Percentiles rank a stretch among this genome's conserved stretches.
Evolutionary conservation across 2,888 invertebrate genomes (phyloP).

Genomic region (Pseudeuparius sepicola): DNA sequence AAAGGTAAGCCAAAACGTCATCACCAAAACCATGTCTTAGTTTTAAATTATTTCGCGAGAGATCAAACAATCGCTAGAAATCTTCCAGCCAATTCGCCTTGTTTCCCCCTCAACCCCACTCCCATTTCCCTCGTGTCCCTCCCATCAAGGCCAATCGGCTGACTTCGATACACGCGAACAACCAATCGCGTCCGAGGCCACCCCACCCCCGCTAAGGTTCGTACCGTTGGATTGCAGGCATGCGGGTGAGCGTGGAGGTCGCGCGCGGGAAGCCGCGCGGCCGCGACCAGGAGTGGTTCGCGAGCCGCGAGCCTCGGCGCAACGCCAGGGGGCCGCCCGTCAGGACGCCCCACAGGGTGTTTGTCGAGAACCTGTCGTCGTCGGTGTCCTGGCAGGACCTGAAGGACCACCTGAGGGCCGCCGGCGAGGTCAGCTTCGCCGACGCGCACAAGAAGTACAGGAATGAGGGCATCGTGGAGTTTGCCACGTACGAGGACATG

Average conservation of each 20-base stretch:
- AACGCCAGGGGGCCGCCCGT: neutral
- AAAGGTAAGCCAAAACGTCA: too few species aligned
- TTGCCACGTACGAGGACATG: slow-evolving; percentile 2
- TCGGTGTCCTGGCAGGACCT: neutral
- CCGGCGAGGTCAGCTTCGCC: slow-evolving; percentile 1
- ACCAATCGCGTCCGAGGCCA: too few species aligned
- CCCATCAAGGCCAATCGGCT: too few species aligned
- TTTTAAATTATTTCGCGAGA: too few species aligned
- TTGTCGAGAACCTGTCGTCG: slow-evolving; percentile 2
- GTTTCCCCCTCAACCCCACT: too few species aligned
- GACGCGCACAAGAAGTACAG: slow-evolving; percentile 4
- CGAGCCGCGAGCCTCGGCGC: neutral
- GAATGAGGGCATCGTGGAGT: slow-evolving; percentile 4
- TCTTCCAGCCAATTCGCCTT: too few species aligned
- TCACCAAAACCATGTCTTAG: too few species aligned
- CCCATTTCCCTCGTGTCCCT: too few species aligned
- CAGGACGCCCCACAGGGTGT: neutral
- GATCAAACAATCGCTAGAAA: too few species aligned
- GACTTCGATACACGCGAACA: too few species aligned
- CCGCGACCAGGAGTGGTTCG: slow-evolving; percentile 1
- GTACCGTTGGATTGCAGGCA: too few species aligned
- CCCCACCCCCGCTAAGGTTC: too few species aligned
- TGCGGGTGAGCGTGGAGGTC: slow-evolving; percentile 1
- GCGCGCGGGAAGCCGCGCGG: neutral
- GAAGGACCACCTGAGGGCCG: neutral